Conservation (phyloP, 1,140 invertebrate species). For the Conopomorpha cramerella region DNA sequence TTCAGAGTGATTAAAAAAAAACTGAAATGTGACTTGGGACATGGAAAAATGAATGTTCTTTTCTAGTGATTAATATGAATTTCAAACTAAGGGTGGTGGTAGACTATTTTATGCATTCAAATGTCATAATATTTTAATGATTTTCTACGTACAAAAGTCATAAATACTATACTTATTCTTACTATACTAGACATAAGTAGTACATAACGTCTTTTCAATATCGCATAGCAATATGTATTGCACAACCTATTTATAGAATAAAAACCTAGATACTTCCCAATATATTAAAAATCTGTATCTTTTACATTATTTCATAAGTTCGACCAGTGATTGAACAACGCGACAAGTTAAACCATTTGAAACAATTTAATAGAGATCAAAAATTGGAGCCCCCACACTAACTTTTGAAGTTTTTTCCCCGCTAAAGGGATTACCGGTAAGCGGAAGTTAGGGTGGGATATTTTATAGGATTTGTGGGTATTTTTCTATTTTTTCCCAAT, state of each 20-base stretch:
- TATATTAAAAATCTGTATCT: too few species aligned
- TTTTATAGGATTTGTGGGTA: slow-evolving; percentile 37
- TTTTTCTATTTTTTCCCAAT: slow-evolving; percentile 17
- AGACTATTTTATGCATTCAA: too few species aligned
- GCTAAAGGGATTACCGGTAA: slow-evolving; percentile 54
- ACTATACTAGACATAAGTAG: background rate
- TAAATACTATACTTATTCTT: background rate
- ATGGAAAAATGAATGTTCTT: too few species aligned
- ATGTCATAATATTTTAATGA: too few species aligned
- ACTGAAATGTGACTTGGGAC: too few species aligned
- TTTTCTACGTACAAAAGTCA: too few species aligned
- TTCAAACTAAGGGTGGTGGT: too few species aligned
- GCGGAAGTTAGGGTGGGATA: slow-evolving; percentile 38
- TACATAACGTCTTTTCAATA: background rate
- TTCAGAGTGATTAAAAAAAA: too few species aligned
- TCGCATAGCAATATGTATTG: background rate
- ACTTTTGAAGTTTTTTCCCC: slow-evolving; percentile 59
- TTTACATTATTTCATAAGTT: too few species aligned
- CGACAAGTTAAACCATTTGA: slow-evolving; percentile 61
- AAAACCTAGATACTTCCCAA: too few species aligned
- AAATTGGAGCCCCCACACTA: slow-evolving; percentile 53
- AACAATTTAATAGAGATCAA: slow-evolving; percentile 62
- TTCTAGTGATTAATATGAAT: too few species aligned
- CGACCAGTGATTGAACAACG: slow-evolving; percentile 55
- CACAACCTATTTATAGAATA: background rate